Evolutionary conservation across 2,113 vertebrate genomes (phyloP).

Genomic region (Neomonachus schauinslandi): DNA sequence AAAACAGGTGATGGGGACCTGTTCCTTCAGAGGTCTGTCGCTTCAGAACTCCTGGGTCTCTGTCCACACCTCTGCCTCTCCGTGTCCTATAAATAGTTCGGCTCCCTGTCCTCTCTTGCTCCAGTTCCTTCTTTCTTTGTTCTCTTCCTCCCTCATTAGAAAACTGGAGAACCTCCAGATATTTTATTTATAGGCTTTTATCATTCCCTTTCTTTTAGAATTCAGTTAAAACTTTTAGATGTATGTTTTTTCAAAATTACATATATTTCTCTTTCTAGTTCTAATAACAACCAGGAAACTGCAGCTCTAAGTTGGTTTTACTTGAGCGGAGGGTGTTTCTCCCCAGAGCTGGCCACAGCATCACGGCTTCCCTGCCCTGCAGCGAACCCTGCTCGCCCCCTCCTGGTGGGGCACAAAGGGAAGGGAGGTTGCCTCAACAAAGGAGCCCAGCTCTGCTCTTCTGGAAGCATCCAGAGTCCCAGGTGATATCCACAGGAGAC

Average conservation of each 20-base stretch:
- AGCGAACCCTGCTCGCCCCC: background rate
- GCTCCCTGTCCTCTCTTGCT: background rate
- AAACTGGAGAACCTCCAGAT: background rate
- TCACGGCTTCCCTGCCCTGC: too few species aligned
- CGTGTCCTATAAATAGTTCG: too few species aligned
- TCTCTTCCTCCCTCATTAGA: background rate
- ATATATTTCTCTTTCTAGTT: background rate
- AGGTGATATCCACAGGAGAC: background rate
- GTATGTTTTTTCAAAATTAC: background rate
- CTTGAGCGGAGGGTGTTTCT: background rate
- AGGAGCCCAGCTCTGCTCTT: background rate
- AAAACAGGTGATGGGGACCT: background rate
- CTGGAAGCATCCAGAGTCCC: background rate
- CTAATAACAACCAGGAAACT: background rate
- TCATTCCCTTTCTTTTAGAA: slow-evolving; percentile 40
- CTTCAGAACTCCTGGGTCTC: background rate
- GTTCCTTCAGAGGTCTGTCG: background rate
- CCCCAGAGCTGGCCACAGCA: background rate
- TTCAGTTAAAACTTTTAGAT: background rate
- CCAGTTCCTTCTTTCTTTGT: background rate
- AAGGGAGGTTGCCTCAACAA: background rate
- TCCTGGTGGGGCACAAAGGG: background rate
- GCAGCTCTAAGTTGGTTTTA: background rate
- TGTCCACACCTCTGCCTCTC: background rate
- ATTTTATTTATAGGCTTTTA: background rate